Conservation (phyloP, 2,888 invertebrate genomes). For the Aphelenchoides bicaudatus region DNA sequence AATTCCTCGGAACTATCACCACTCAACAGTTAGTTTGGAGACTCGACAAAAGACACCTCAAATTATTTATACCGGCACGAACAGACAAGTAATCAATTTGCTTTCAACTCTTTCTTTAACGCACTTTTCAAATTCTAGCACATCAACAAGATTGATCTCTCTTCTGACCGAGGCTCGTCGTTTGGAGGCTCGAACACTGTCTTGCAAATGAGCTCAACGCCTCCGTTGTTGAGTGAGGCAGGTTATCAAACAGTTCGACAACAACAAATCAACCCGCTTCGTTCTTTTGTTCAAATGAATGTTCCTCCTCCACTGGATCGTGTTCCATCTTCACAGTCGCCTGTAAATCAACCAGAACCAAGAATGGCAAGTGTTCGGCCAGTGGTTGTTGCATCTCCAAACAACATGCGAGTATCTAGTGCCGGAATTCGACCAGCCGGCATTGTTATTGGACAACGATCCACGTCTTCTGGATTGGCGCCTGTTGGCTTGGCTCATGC, state of each 20-base stretch:
- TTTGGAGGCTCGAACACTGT: constrained; percentile 49
- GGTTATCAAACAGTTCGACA: constrained; percentile 28
- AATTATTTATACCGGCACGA: constrained; percentile 58
- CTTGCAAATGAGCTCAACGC: constrained; percentile 29
- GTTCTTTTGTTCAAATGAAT: constrained; percentile 44
- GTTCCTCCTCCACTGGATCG: constrained; percentile 35
- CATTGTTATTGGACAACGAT: constrained; percentile 27
- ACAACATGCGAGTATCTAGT: constrained; percentile 17
- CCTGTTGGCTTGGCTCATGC: constrained; percentile 56
- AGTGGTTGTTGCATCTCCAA: constrained; percentile 45
- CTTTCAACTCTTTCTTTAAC: too few species aligned
- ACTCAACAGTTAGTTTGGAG: constrained; percentile 55
- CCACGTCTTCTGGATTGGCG: constrained; percentile 33
- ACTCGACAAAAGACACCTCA: constrained; percentile 53
- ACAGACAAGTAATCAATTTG: constrained; percentile 41
- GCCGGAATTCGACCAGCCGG: constrained; percentile 19
- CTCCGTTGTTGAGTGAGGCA: constrained; percentile 21
- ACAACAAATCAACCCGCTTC: constrained; percentile 26
- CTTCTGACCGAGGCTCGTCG: constrained; percentile 40
- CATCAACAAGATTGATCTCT: constrained; percentile 48
- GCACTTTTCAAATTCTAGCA: constrained; percentile 39
- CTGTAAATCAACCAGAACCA: not conserved
- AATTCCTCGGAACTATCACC: constrained; percentile 50
- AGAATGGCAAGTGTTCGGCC: constrained; percentile 41
- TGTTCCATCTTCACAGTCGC: not conserved